Evolutionary conservation across 2,888 invertebrate species (phyloP).

Genomic region (Eledona agricola): DNA sequence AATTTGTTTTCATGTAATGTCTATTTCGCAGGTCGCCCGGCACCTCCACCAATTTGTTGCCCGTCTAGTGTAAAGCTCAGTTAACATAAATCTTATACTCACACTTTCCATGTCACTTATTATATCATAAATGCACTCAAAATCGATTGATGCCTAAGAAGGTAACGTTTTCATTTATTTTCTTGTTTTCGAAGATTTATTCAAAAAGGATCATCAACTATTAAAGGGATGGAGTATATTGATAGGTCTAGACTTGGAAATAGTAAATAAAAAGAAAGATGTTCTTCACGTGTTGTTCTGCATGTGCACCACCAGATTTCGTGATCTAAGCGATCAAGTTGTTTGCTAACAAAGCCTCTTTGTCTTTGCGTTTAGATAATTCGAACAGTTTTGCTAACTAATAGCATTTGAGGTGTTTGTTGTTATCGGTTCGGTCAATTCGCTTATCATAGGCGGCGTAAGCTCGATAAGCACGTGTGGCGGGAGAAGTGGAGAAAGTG

Average conservation of each 20-base stretch:
- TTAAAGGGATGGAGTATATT: too few relatives aligned
- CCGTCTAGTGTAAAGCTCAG: slow-evolving; percentile 25
- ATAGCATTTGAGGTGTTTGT: slow-evolving; percentile 34
- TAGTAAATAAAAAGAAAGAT: too few relatives aligned
- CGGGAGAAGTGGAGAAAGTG: slow-evolving; percentile 39
- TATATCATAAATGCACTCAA: too few relatives aligned
- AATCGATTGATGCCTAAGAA: too few relatives aligned
- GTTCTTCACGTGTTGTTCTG: too few relatives aligned
- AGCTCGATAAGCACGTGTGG: slow-evolving; percentile 36
- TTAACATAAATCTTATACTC: slow-evolving; percentile 25
- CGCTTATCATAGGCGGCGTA: slow-evolving; percentile 32
- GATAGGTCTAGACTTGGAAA: too few relatives aligned
- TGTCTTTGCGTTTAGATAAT: slow-evolving; percentile 23
- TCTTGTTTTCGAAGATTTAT: too few relatives aligned
- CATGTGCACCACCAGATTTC: too few relatives aligned
- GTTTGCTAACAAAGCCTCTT: slow-evolving; percentile 4
- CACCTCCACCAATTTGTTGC: slow-evolving; percentile 28
- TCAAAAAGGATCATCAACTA: too few relatives aligned
- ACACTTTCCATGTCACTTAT: slow-evolving; percentile 17
- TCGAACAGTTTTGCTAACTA: slow-evolving; percentile 24
- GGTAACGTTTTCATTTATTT: too few relatives aligned
- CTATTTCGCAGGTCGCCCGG: slow-evolving; percentile 19
- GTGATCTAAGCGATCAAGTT: slow-evolving; percentile 6
- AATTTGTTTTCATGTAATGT: too few relatives aligned
- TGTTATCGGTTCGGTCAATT: slow-evolving; percentile 36